Base-by-base conservation (phyloP, 2,797 vertebrate species). In the Cichlasoma orientale region DNA sequence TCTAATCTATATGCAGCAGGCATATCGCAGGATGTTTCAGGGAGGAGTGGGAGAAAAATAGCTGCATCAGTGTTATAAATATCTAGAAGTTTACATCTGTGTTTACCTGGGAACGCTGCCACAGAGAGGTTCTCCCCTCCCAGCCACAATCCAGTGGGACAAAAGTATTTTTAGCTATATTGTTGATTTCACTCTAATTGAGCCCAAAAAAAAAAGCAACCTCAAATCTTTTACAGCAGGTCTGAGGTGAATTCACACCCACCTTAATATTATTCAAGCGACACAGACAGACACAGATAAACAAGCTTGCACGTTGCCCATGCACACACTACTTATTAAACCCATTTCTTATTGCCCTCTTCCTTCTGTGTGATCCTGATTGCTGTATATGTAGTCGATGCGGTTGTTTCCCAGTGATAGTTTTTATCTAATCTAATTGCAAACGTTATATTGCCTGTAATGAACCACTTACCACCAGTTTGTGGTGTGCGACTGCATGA, bases 141-240 rank as follows among this genome's bases (percentile, higher is more conserved):
- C 47, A n/a, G 41, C 19, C 61, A 66, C 14, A 47, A 66, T 23
- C 0, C 61, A 47, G 9, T 66, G 61, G 61, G 38, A 47, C 61
- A n/a, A 68, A 13, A 19, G 41, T n/a, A 68, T 50, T 68, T 68
- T 68, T 13, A 50, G 25, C 61, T 13, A 5, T 25, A n/a, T n/a
- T 68, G 61, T 68, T 68, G 23, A 68, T 68, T 68, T 68, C 41
- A 50, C 41, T 66, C 41, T 66, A 66, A 66, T 47, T 66, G 61
- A 66, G 41, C 41, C 41, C 29, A 44, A 66, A 29, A 29, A 7
- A 29, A 2, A 18, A 18, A 19, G 27, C 12, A 18, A n/a, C 19
- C 10, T 18, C 38, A 21, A 38, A 7, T 38, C 61, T 68, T 68
- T 68, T 47, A 50, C 25, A 7, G 18, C 0, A n/a, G 27, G 9